These are phyloP conservation scores for Tetragnatha versicolor DNA, from an alignment of 1,140 invertebrate genomes.

Conservation along the genomic window DNA sequence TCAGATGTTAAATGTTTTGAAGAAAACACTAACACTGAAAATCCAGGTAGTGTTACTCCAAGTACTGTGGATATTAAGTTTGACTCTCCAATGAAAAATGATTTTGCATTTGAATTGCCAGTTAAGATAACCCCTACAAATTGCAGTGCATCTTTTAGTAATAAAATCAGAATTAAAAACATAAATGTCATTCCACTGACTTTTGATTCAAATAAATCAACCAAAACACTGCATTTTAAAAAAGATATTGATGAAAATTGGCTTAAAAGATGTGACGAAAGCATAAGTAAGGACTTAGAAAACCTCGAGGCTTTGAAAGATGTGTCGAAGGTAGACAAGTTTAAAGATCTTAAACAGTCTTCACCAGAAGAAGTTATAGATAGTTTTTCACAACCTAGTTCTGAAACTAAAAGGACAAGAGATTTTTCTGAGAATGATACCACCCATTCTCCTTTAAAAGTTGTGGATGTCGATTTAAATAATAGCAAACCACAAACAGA, in stretches of 20 bases:
- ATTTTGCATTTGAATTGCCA: too few species aligned
- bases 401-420: too few species aligned
- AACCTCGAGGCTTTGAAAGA: neutral
- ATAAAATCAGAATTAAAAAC: neutral
- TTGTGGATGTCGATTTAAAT: too few species aligned
- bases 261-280: conserved; percentile 23
- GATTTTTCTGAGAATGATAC: too few species aligned
- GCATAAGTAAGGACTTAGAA: neutral
- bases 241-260: conserved; percentile 30
- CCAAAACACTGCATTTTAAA: conserved; percentile 20
- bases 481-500: too few species aligned
- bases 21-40: too few species aligned
- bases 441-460: too few species aligned
- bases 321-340: neutral
- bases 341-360: neutral
- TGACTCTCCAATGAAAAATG: too few species aligned
- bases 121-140: neutral
- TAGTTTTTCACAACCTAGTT: too few species aligned
- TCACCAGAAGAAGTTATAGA: neutral
- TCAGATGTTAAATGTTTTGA: too few species aligned
- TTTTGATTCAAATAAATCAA: neutral
- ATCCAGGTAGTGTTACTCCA: too few species aligned
- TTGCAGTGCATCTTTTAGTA: neutral
- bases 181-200: conserved; percentile 21
- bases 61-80: too few species aligned